Conservation (phyloP, 2,113 vertebrate species). For the Sakesphorus luctuosus region DNA sequence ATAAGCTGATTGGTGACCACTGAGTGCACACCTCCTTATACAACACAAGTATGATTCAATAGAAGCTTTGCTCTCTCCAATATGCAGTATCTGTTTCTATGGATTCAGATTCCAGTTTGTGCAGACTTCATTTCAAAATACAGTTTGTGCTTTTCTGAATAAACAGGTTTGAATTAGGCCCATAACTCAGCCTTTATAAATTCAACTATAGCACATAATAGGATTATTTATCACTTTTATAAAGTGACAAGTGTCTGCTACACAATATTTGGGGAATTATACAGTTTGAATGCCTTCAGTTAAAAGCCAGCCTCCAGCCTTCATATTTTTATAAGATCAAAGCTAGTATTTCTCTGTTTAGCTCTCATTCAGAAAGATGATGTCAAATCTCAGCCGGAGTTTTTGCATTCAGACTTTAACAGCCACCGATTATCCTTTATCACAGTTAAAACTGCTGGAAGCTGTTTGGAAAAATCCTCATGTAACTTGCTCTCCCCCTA, state of each 20-base stretch:
- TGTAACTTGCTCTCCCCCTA: background rate
- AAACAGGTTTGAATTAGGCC: conserved; percentile 37
- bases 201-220: conserved; percentile 36
- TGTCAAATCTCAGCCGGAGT: conserved; percentile 30
- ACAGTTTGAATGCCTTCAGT: background rate
- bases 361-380: conserved; percentile 1
- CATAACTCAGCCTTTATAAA: conserved; percentile 32
- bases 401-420: conserved; percentile 27
- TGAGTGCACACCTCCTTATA: background rate
- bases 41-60: background rate
- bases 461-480: background rate
- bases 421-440: conserved; percentile 17
- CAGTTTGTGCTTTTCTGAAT: conserved; percentile 27
- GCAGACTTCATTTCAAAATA: conserved; percentile 9
- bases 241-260: conserved; percentile 42
- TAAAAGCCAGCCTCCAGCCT: conserved; percentile 33
- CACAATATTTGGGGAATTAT: conserved; percentile 36
- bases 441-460: conserved; percentile 21
- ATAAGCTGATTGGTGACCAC: background rate
- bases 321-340: conserved; percentile 49
- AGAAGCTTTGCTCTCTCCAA: background rate
- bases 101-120: conserved; percentile 6
- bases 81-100: background rate
- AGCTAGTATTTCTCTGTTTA: conserved; percentile 40
- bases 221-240: conserved; percentile 47